Base-by-base conservation (phyloP, 2,888 invertebrate genomes). In the Phortica magna region DNA sequence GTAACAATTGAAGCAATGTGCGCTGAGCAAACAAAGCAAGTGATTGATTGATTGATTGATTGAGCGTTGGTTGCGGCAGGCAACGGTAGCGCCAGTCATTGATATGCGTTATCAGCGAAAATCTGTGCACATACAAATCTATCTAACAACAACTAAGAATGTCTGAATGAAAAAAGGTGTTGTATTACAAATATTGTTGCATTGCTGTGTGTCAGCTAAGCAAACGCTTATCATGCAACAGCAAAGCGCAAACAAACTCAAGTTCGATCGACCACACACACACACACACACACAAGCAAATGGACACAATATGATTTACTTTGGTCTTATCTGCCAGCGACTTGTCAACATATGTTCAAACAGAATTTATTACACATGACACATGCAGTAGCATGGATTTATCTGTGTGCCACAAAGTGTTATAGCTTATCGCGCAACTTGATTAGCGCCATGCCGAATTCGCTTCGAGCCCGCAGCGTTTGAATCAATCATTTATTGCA, bases 1-100 rank as follows among this genome's bases (percentile, higher is more conserved):
- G 87, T 85, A 88, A 80, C 88, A 75, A 80, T 84, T 80, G 42
- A 75, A 53, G 74, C 76, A 76, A 79, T 42, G 77, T 78, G 81
- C 77, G 31, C 48, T 48, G 14, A 48, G 82, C 80, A 86, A 83
- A 86, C 85, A 82, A 72, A 55, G 75, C 73, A 74, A 78, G 77
- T 85, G 88, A 88, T 88, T 88, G 85, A 85, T 88, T 85, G 79
- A 17, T 17, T 59, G 59, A n/a, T 59, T 19, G 59, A n/a, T 59
- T 14, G 59, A 59, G 6, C 7, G 17, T 12, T 17, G 7, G 17
- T n/a, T 59, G 17, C n/a, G 2, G 0, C 17, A 7, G 19, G 59
- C 31, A 31, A 31, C 31, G n/a, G 59, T 19, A 19, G 19, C 59
- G 59, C 59, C 59, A n/a, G 14, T 59, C 59, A 53, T 53, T n/a